Evolutionary conservation across 2,888 invertebrate genomes (phyloP).

Genomic region (Drosophila birchii): DNA sequence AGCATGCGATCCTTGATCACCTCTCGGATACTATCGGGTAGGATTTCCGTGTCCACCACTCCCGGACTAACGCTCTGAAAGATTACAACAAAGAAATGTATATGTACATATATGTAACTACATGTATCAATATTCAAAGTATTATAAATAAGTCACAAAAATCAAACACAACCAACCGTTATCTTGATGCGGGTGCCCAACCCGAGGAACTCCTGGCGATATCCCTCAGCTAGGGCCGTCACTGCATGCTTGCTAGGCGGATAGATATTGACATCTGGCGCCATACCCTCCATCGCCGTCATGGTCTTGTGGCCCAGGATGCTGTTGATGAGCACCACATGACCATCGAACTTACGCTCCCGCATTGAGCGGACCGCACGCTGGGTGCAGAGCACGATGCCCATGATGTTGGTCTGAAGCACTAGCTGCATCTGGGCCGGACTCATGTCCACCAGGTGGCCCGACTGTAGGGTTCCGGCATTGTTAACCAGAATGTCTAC

Average conservation of each 20-base stretch:
- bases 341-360: conserved; percentile 84
- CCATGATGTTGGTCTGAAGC: conserved; percentile 85
- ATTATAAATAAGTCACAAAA: background rate
- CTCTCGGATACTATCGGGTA: conserved; percentile 50
- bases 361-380: conserved; percentile 86
- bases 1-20: conserved; percentile 53
- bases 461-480: conserved; percentile 85
- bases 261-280: conserved; percentile 77
- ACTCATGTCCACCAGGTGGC: conserved; percentile 69
- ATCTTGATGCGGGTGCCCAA: conserved; percentile 82
- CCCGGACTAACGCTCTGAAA: conserved; percentile 79
- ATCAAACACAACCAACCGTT: conserved; percentile 72
- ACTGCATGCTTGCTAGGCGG: conserved; percentile 82
- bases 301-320: conserved; percentile 79
- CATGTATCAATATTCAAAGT: background rate
- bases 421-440: conserved; percentile 64
- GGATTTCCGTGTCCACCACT: conserved; percentile 77
- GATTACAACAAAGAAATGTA: background rate
- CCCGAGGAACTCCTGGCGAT: conserved; percentile 82
- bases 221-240: conserved; percentile 82
- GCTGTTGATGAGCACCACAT: conserved; percentile 85
- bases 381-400: conserved; percentile 85
- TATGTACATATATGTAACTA: no score
- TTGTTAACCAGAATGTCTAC: conserved; percentile 87
- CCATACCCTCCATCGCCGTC: conserved; percentile 14